Evolutionary conservation across 2,888 invertebrate species (phyloP).

Genomic region (Exocentrus adspersus): DNA sequence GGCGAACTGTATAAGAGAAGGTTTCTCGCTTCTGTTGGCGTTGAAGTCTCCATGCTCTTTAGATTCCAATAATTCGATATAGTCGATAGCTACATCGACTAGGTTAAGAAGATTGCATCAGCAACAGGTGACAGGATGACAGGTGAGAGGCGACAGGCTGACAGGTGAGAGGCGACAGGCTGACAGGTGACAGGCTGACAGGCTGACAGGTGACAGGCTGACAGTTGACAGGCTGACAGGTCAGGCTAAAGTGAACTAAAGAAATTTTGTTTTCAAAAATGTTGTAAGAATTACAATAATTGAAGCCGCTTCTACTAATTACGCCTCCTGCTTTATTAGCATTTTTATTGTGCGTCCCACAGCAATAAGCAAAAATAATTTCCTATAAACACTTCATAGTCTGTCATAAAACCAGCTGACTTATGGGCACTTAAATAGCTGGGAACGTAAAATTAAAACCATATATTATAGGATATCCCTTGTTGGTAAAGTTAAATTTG

Average conservation of each 20-base stretch:
- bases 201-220: not conserved
- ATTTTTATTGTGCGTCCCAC: conserved; percentile 14
- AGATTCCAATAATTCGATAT: too few species aligned
- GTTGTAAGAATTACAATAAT: conserved; percentile 2
- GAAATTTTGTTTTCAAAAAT: too few species aligned
- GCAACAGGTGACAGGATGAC: too few species aligned
- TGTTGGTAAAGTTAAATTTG: conserved; percentile 27
- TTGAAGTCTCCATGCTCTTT: too few species aligned
- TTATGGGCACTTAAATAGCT: conserved; percentile 23
- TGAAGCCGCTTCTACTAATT: conserved; percentile 1
- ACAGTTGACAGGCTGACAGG: not conserved
- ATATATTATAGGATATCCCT: conserved; percentile 19
- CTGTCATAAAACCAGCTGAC: conserved; percentile 26
- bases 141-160: too few species aligned
- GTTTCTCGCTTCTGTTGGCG: too few species aligned
- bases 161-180: too few species aligned
- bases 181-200: too few species aligned
- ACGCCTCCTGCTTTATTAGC: conserved; percentile 6
- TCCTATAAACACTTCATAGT: conserved; percentile 26
- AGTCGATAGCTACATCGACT: too few species aligned
- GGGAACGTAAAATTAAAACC: conserved; percentile 25
- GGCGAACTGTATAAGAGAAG: too few species aligned
- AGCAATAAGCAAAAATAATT: conserved; percentile 23
- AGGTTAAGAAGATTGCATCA: too few species aligned
- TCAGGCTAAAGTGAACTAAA: too few species aligned